Base-by-base conservation (phyloP, 2,888 invertebrate species). In the Argyresthia albistria region DNA sequence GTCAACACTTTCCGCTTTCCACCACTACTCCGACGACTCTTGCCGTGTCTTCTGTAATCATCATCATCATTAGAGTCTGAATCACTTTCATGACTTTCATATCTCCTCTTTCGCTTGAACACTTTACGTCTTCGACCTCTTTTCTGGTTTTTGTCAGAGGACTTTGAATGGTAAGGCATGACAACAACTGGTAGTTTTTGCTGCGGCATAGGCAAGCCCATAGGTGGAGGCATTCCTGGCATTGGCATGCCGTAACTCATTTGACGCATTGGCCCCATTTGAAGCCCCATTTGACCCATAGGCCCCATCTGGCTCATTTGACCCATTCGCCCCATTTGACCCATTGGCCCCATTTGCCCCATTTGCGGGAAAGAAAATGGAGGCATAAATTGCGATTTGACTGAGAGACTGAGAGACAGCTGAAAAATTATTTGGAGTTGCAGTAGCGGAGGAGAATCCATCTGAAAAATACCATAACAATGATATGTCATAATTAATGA, bases 111-210 rank as follows among this genome's bases (percentile, higher is more conserved):
- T 48, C 10, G 48, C 7, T 7, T 48, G 10, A n/a, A 6, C 25
- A 11, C 52, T 62, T 62, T 64, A 54, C 53, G 58, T 54, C 59
- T 61, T 35, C 51, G 54, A 46, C 42, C 16, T 12, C 16, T 51
- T 48, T n/a, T 47, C 53, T n/a, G 11, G 46, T 35, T 3, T 55
- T 61, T 68, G 15, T 69, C 67, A 3, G 59, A 57, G 11, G 62
- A 63, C 55, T 70, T 75, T 0, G 73, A 70, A 51, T 73, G 72
- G 57, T 69, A 80, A 0, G 84, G 84, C 78, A 76, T 80, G 0
- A 83, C 73, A 0, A 83, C 73, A 39, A 77, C 67, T 0, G 82
- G 81, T 36, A 81, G 56, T 43, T 73, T 70, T 8, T 63, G 70
- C 2, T 69, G 73, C 4, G 52, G 35, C 42, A 52, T 36, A 0